phyloP scores from a whole-genome alignment of 2,113 vertebrate genomes.

The Ailurus styani region DNA sequence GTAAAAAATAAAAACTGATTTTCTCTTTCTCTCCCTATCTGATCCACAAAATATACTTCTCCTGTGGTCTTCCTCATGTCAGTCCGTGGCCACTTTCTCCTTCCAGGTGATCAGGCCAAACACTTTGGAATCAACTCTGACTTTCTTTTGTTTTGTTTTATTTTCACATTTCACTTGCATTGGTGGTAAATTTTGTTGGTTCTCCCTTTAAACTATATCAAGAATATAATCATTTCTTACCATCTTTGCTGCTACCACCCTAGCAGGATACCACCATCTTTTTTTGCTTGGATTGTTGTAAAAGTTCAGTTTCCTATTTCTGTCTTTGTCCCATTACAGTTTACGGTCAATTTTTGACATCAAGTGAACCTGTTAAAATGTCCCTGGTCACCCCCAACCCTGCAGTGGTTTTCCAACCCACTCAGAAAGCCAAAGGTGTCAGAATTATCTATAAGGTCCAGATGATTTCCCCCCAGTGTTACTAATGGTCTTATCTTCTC shows the following conservation, averaged over 20 bases:
- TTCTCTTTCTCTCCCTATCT: not conserved
- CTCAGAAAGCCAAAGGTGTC: not conserved
- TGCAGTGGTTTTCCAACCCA: not conserved
- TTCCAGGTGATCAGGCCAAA: not conserved
- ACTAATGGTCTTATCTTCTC: not conserved
- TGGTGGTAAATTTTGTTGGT: not conserved
- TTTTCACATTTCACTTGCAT: not conserved
- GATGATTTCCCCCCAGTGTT: not conserved
- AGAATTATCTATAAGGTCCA: not conserved
- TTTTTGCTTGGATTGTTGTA: not conserved
- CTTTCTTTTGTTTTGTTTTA: not conserved
- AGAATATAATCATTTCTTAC: not conserved
- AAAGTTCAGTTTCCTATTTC: not conserved
- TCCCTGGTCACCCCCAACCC: not conserved
- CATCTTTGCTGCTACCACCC: not conserved
- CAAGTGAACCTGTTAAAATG: not conserved
- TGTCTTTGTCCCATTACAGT: not conserved
- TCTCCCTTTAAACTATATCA: not conserved
- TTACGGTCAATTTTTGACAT: not conserved
- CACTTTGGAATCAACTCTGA: not conserved
- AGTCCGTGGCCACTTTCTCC: not conserved
- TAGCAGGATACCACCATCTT: not conserved
- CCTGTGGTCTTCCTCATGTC: not conserved
- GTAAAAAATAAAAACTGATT: not conserved
- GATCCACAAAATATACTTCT: fast-evolving